Conservation (phyloP, 2,888 invertebrate genomes). For the Macropis europaea region DNA sequence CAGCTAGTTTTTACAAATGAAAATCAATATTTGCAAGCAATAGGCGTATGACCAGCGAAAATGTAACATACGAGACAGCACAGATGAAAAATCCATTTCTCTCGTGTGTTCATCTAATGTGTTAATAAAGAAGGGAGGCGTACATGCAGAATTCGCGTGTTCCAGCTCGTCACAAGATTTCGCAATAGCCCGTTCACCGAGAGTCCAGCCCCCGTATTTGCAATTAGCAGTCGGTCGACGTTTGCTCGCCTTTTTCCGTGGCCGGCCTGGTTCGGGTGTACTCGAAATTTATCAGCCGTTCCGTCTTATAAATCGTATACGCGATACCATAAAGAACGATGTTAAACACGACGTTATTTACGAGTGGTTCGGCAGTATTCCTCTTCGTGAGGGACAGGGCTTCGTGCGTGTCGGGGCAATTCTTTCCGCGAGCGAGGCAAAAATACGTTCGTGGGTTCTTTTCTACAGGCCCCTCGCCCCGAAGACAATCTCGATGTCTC, state of each 20-base stretch:
- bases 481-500: slow-evolving; percentile 71
- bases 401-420: slow-evolving; percentile 64
- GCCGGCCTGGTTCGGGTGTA: slow-evolving; percentile 16
- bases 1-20: too few species aligned
- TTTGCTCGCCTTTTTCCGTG: background rate
- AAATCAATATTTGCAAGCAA: too few species aligned
- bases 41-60: too few species aligned
- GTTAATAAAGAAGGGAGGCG: too few species aligned
- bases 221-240: slow-evolving; percentile 12
- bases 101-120: too few species aligned
- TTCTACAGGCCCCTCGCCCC: slow-evolving; percentile 55
- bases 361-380: slow-evolving; percentile 59
- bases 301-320: slow-evolving; percentile 42
- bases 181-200: too few species aligned
- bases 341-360: slow-evolving; percentile 63
- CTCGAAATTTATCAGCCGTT: slow-evolving; percentile 36
- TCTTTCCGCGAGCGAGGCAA: slow-evolving; percentile 65
- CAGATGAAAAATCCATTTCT: too few species aligned
- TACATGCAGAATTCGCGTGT: too few species aligned
- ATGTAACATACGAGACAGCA: too few species aligned
- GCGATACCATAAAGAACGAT: slow-evolving; percentile 52
- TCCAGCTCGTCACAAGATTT: too few species aligned
- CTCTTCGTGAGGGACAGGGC: slow-evolving; percentile 59
- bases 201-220: background rate
- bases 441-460: slow-evolving; percentile 64